Base-by-base conservation (phyloP, 2,113 vertebrate species). In the Eptesicus fuscus region DNA sequence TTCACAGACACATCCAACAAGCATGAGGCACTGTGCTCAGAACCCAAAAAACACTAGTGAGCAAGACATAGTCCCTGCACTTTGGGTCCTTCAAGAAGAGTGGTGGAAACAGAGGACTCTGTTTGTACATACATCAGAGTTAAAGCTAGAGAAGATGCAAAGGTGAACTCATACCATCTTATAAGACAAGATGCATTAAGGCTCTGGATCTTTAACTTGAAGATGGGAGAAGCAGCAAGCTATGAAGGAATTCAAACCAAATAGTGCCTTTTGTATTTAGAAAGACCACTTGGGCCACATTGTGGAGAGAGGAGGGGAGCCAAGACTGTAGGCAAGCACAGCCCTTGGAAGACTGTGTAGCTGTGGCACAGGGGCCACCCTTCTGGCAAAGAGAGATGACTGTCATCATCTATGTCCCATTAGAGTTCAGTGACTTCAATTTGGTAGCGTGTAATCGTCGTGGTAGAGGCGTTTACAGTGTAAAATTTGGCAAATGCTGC, bases 341-440 rank as follows among this genome's bases (percentile, higher is more conserved):
- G 13, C 23, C 3, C n/a, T 20, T 37, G 61, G 30, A 88, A 16
- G 25, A 22, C 2, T 22, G 35, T 7, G 2, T 11, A 11, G 47
- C 9, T 16, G n/a, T 25, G 42, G 1, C 40, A 1, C 5, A 12
- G 0, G 35, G 20, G 1, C 3, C 8, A 16, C 35, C 18, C 35
- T 83, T 71, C 18, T 1, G 5, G 37, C 6, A 16, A 67, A 3
- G 2, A 70, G 0, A 11, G 11, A 16, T 28, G 44, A 37, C 4
- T 37, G 5, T 80, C 59, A 70, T 0, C 3, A 17, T 44, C 49
- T 51, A 10, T 8, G 2, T 56, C 30, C 25, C 63, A 9, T 51
- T 53, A 37, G 40, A 87, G 40, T 63, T 42, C 40, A 25, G 1
- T 18, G 47, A 69, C 73, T 82, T 67, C 13, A 22, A 25, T 4